phyloP scores from a whole-genome alignment of 2,113 vertebrate species.

The Otolemur garnettii region DNA sequence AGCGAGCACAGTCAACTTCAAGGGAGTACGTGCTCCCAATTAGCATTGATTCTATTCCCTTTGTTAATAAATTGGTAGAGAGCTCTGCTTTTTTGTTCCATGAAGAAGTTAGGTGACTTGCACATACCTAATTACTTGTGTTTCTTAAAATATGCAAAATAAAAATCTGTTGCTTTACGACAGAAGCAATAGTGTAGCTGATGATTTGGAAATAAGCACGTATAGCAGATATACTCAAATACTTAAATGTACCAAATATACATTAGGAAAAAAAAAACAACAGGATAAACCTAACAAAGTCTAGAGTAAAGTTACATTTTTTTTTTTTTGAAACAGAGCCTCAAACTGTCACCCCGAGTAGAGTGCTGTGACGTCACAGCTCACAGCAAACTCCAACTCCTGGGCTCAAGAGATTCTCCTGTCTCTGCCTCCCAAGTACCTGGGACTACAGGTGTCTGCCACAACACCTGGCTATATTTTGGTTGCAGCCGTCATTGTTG shows the following conservation, averaged over 20 bases:
- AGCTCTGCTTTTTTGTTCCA: neutral
- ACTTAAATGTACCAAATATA: neutral
- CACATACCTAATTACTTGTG: neutral
- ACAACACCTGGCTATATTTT: too few species aligned
- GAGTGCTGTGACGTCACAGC: too few species aligned
- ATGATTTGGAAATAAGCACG: neutral
- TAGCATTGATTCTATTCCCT: neutral
- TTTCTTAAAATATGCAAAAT: conserved; percentile 2
- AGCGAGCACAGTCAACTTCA: neutral
- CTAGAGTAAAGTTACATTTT: neutral
- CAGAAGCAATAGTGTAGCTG: conserved; percentile 2
- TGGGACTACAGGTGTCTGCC: too few species aligned
- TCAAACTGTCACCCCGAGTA: too few species aligned
- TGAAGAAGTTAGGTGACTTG: neutral
- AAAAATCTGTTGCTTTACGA: conserved; percentile 16
- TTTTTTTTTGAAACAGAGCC: neutral
- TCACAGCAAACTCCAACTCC: too few species aligned
- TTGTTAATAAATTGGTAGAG: neutral
- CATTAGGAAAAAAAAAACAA: neutral
- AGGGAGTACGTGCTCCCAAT: neutral
- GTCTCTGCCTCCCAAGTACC: too few species aligned
- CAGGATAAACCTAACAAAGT: neutral
- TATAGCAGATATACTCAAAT: neutral
- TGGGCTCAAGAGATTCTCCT: too few species aligned
- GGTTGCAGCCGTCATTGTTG: too few species aligned